Percentiles rank a stretch among this genome's conserved stretches.
phyloP scores from a whole-genome alignment of 2,113 vertebrate species.

The Marmota monax region DNA sequence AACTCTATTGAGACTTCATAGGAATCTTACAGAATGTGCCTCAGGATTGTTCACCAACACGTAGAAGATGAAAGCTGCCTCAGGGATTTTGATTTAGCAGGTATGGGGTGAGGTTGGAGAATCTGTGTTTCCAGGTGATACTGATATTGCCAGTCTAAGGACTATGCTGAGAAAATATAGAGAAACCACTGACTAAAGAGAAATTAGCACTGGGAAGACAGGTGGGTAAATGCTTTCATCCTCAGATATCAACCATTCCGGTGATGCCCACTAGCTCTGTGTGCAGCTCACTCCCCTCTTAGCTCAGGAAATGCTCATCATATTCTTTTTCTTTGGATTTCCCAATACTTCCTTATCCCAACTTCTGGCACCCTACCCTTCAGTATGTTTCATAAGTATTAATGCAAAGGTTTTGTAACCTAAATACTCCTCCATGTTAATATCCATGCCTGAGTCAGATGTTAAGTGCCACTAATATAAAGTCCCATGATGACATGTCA shows the following conservation, averaged over 20 bases:
- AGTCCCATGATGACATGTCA: neutral
- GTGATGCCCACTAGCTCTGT: neutral
- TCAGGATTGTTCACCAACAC: neutral
- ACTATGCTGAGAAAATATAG: neutral
- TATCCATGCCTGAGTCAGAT: neutral
- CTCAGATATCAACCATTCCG: neutral
- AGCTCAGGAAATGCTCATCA: neutral
- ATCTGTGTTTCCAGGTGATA: neutral
- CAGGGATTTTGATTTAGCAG: neutral
- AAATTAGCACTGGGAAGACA: neutral
- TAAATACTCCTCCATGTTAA: neutral
- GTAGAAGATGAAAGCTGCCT: neutral
- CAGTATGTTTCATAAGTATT: neutral
- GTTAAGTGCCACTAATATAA: neutral
- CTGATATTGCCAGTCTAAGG: neutral
- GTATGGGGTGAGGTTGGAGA: accelerated
- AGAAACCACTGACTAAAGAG: neutral
- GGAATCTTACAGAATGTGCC: neutral
- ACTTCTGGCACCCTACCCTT: neutral
- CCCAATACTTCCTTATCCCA: neutral
- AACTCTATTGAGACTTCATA: neutral
- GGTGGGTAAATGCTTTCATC: neutral
- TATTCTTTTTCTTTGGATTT: neutral
- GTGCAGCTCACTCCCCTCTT: neutral
- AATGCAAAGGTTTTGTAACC: neutral